phyloP scores from a whole-genome alignment of 1,140 invertebrate genomes.

The Aphelinus certus region DNA sequence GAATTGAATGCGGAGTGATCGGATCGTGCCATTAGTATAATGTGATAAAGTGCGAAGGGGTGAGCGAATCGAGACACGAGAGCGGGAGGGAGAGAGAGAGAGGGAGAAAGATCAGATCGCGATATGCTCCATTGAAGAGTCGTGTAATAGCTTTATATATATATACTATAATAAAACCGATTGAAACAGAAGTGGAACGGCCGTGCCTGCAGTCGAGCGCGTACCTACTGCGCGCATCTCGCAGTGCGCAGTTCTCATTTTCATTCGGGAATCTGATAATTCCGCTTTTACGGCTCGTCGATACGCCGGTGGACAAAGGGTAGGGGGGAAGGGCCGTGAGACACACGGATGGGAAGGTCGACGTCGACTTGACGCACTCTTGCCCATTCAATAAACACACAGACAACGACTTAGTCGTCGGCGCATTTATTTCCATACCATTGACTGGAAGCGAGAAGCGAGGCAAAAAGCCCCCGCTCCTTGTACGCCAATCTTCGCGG shows the following conservation, averaged over 20 bases:
- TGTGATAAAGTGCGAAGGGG: constrained; percentile 40
- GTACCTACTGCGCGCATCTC: constrained; percentile 30
- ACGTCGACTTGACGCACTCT: constrained; percentile 6
- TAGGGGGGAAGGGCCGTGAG: not conserved
- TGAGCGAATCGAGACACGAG: not conserved
- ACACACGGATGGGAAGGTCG: constrained; percentile 6
- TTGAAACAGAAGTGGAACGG: constrained; percentile 24
- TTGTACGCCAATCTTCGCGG: constrained; percentile 25
- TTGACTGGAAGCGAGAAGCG: constrained; percentile 15
- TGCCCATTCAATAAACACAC: constrained; percentile 3
- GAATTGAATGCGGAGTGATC: not conserved
- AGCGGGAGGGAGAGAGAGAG: constrained; percentile 31
- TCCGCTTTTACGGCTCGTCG: constrained; percentile 10
- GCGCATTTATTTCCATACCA: constrained; percentile 35
- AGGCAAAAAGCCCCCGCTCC: constrained; percentile 1
- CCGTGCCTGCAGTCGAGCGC: constrained; percentile 26
- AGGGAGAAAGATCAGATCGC: constrained; percentile 11
- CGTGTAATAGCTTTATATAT: not conserved
- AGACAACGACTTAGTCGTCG: constrained; percentile 2
- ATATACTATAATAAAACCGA: constrained; percentile 22
- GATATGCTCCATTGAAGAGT: not conserved
- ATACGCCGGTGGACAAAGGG: not conserved
- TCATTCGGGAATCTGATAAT: constrained; percentile 36
- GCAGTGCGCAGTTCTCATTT: constrained; percentile 12
- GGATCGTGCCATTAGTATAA: constrained; percentile 27